phyloP scores from a whole-genome alignment of 2,888 invertebrate genomes.

The Prenolepis imparis region DNA sequence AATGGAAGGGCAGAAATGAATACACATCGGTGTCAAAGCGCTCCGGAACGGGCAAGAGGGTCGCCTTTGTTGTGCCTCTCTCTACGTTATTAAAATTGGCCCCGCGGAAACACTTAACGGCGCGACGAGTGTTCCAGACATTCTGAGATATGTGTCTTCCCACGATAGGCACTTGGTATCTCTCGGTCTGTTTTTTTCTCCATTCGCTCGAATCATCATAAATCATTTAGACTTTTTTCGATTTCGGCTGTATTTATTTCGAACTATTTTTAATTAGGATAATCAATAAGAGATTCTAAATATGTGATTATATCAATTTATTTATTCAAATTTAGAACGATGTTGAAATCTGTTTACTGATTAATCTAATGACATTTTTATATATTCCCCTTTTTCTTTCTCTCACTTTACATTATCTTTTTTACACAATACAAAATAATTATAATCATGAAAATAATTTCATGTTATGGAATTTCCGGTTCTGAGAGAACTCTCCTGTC shows the following conservation, averaged over 20 bases:
- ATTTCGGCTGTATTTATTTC: neutral
- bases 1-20: conserved; percentile 40
- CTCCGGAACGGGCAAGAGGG: conserved; percentile 52
- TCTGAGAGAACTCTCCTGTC: neutral
- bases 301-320: neutral
- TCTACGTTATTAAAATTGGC: conserved; percentile 80
- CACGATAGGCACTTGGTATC: neutral
- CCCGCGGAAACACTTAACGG: conserved; percentile 72
- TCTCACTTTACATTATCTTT: neutral
- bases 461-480: neutral
- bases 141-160: conserved; percentile 5
- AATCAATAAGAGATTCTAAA: neutral
- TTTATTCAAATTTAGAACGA: neutral
- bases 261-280: neutral
- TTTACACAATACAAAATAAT: neutral
- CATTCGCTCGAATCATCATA: conserved; percentile 11
- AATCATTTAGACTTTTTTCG: neutral
- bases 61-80: conserved; percentile 66
- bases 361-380: neutral
- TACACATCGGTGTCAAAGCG: conserved; percentile 69
- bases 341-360: neutral
- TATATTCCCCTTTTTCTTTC: neutral
- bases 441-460: neutral
- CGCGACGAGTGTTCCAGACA: conserved; percentile 67
- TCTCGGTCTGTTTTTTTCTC: conserved; percentile 15